A percentile compares a stretch with the other conserved stretches of the same genome.
phyloP scores from a whole-genome alignment of 2,113 vertebrate species.

The Forbesichthys papilliferus region DNA sequence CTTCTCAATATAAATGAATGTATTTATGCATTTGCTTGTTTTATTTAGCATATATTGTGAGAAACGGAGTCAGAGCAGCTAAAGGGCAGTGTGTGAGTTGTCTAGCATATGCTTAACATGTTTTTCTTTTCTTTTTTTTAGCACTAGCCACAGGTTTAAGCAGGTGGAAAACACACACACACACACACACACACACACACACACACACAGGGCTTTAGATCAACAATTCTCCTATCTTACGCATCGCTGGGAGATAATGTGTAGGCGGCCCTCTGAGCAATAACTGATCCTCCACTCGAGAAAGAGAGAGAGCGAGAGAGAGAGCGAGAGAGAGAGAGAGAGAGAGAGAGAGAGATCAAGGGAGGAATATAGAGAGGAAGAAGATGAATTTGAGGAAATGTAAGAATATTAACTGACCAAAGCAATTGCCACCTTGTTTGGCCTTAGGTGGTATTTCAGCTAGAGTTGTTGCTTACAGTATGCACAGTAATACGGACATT shows the following conservation, averaged over 20 bases:
- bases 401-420: conserved; percentile 20
- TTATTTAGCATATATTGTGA: not conserved
- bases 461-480: conserved; percentile 5
- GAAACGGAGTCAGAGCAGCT: not conserved
- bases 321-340: not conserved
- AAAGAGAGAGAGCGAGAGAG: conserved; percentile 15
- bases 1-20: not conserved
- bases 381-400: conserved; percentile 14
- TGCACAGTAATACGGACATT: conserved; percentile 20
- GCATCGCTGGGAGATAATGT: conserved; percentile 5
- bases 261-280: conserved; percentile 36
- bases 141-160: conserved; percentile 5
- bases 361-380: not conserved
- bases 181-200: not conserved
- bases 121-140: conserved; percentile 29
- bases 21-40: conserved; percentile 28
- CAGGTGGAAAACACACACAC: conserved; percentile 2
- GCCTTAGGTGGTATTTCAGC: conserved; percentile 28
- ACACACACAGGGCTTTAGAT: conserved; percentile 27
- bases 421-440: conserved; percentile 21
- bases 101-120: not conserved
- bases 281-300: conserved; percentile 36
- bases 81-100: not conserved
- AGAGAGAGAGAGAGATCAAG: not conserved
- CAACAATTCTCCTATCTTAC: conserved; percentile 22